Base-by-base conservation (phyloP, 2,888 invertebrate genomes). In the Polydrusus cervinus region DNA sequence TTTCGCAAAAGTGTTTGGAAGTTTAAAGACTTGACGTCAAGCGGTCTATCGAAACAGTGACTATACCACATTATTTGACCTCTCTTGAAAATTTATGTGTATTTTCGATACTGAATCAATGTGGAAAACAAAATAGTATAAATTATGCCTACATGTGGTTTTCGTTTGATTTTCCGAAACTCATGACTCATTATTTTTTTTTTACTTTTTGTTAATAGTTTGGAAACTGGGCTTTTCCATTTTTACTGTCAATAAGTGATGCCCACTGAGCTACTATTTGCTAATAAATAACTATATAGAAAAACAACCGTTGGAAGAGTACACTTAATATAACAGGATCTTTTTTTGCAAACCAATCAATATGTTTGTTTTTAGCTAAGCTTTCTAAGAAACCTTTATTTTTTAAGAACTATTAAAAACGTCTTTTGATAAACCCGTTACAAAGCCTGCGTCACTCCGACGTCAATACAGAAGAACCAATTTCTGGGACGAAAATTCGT, bases 21-120 rank as follows among this genome's bases (percentile, higher is more conserved):
- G 25, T 43, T 71, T 55, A 71, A 64, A 71, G 64, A 71, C 7
- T 53, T 71, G 71, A 71, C 71, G 71, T 71, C 71, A 71, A 49
- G 64, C 71, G 13, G 71, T 71, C 71, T 61, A 70, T 51, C 61
- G 34, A 34, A 70, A 57, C 68, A 49, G 34, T 40, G 61, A 49
- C 49, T 60, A 60, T 61, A 70, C n/a, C n/a, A 34, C 34, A 45
- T 30, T 14, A 18, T 38, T n/a, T 30, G 49, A 30, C 25, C 14
- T 30, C 34, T 62, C 51, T 51, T 18, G 16, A 38, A 60, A 70
- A 70, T 70, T 70, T 51, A 61, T 60, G 49, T 62, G 47, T 49
- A 51, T 70, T 60, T 60, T 60, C 61, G 61, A 70, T 38, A 60
- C 57, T 38, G 57, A 60, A 38, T 61, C 70, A 47, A 69, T 69